These are phyloP conservation scores for Echinops telfairi DNA, from an alignment of 2,113 vertebrate genomes.

Conservation along the genomic window DNA sequence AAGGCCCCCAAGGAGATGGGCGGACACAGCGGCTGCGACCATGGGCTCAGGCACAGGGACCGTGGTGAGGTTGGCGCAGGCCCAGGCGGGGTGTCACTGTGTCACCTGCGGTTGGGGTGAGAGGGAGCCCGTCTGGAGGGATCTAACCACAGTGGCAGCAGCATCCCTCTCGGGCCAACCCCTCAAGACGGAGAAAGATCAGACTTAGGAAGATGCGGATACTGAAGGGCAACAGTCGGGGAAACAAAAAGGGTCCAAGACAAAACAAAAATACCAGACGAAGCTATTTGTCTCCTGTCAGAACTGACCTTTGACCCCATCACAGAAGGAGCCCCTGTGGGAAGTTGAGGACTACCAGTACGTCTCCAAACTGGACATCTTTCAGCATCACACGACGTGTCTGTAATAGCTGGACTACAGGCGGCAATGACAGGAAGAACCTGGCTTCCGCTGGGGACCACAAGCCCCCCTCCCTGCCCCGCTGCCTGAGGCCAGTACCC, in stretches of 20 bases:
- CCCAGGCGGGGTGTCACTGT: too few relatives aligned
- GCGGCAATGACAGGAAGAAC: fast-evolving
- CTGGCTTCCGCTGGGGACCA: neutral
- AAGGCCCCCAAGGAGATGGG: too few relatives aligned
- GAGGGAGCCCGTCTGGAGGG: too few relatives aligned
- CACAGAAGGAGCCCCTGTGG: neutral
- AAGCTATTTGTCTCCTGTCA: neutral
- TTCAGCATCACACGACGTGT: neutral
- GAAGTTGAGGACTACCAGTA: neutral
- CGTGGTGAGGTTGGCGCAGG: too few relatives aligned
- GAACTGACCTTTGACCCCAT: neutral
- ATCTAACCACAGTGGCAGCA: too few relatives aligned
- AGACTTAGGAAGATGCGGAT: neutral
- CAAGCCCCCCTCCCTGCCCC: neutral
- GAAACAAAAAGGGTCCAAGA: neutral
- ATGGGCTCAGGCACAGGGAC: too few relatives aligned
- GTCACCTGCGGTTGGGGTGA: too few relatives aligned
- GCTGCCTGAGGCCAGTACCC: neutral
- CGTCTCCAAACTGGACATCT: neutral
- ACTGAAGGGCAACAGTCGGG: neutral
- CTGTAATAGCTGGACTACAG: neutral
- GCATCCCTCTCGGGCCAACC: neutral
- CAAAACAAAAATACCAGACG: neutral
- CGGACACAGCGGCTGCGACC: too few relatives aligned
- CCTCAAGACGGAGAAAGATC: neutral